phyloP scores from a whole-genome alignment of 1,140 invertebrate genomes.

The Macrobrachium nipponense region DNA sequence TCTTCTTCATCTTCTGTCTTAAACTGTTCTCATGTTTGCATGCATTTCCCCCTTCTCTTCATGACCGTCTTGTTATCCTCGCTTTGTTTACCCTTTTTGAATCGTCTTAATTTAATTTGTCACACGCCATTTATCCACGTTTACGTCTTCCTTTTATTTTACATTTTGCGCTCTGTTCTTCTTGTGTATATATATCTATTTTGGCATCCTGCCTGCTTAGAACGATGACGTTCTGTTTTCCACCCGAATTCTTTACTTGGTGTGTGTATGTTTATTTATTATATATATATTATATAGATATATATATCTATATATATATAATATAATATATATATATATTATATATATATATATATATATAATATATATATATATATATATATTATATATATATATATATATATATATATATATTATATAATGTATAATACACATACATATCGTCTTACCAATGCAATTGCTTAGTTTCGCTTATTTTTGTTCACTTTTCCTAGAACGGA shows the following conservation, averaged over 20 bases:
- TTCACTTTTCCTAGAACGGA: too few species aligned
- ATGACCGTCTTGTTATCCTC: background rate
- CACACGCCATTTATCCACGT: too few species aligned
- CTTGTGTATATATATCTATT: slow-evolving; percentile 9
- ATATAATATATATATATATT: background rate
- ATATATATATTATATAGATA: background rate
- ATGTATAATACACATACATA: too few species aligned
- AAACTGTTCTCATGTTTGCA: background rate
- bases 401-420: too few species aligned
- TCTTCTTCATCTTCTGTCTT: background rate
- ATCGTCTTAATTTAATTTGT: background rate
- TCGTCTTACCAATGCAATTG: too few species aligned
- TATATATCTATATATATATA: background rate
- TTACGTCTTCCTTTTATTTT: background rate
- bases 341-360: background rate
- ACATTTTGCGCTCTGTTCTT: background rate
- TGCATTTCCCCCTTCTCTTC: background rate
- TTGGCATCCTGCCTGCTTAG: background rate
- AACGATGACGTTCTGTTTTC: too few species aligned
- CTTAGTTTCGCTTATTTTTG: too few species aligned
- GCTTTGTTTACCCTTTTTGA: background rate
- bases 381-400: too few species aligned
- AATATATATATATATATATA: background rate
- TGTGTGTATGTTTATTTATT: too few species aligned
- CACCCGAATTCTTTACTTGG: too few species aligned